Evolutionary conservation across 2,113 vertebrate genomes (phyloP), one percentile per base, ranked within the genome.

Genomic region (Grammomys dolichurus): DNA sequence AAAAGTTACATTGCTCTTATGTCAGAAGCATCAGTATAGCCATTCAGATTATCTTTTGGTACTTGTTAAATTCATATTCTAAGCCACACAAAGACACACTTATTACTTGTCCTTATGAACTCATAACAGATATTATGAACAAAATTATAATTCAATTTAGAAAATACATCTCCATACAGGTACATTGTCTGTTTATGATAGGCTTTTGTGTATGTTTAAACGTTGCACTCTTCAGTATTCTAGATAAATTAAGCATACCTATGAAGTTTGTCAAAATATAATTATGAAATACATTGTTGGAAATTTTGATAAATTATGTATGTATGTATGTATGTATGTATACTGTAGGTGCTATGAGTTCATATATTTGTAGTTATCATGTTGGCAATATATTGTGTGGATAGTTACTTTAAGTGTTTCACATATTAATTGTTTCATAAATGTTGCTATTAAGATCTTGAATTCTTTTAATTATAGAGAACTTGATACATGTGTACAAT

Each of bases 401-500:
- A 17, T 58, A 7, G 48, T 4, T 87, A 16, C 85, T 72, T 92
- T 90, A 92, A 89, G 13, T 69, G 4, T 26, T 43, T 70, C 26
- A 24, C 9, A 40, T 12, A 28, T 87, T 14, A 36, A 48, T 43
- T 85, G 63, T 40, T 87, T 89, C 31, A 81, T 28, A 16, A 60
- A 85, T 75, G 36, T 81, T 76, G 5, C 92, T 95, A 87, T 63
- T 80, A 93, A 58, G 43, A 33, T 67, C 80, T 93, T 93, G 26
- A 77, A 89, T 43, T 65, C 14, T 65, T 28, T 63, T 40, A 58
- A n/a, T 82, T 26, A 51, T 6, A 81, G 24, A 46, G 14, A 46
- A 85, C 46, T 63, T 46, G 14, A 85, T 86, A 67, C 17, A 48
- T 48, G 17, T 67, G 19, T 67, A 48, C 40, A 48, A 67, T 20